Evolutionary conservation across 2,797 vertebrate genomes (phyloP).

Genomic region (Sebastolobus altivelis): DNA sequence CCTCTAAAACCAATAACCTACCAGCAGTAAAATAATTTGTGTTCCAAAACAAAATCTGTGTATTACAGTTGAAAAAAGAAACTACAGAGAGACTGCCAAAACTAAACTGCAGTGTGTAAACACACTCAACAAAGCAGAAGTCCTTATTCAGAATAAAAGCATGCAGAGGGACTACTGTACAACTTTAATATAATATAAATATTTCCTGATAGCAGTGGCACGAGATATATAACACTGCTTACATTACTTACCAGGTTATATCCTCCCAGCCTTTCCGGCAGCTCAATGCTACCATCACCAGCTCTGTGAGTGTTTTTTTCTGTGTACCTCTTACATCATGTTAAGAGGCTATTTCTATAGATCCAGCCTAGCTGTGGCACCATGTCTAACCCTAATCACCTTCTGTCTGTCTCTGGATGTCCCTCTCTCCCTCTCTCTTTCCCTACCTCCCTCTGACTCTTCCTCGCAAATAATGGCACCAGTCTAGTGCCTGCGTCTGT

Average conservation of each 20-base stretch:
- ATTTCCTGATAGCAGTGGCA: conserved; percentile 32
- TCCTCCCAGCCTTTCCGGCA: conserved; percentile 38
- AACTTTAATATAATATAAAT: conserved; percentile 18
- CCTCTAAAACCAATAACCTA: conserved; percentile 34
- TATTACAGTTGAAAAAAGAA: not conserved
- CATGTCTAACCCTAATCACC: conserved; percentile 80
- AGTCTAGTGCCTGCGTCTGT: conserved; percentile 54
- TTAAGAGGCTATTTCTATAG: conserved; percentile 81
- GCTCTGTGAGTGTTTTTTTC: conserved; percentile 29
- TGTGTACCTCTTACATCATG: conserved; percentile 68
- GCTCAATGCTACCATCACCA: conserved; percentile 35
- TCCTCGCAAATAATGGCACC: conserved; percentile 67
- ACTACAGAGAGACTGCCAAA: not conserved
- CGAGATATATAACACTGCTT: conserved; percentile 33
- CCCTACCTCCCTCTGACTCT: conserved; percentile 36
- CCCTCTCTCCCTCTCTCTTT: conserved; percentile 41
- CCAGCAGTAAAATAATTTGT: not conserved
- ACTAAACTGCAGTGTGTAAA: not conserved
- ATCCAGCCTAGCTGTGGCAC: conserved; percentile 74
- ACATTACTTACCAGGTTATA: conserved; percentile 33
- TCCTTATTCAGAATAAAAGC: conserved; percentile 34
- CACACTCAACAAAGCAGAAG: conserved; percentile 3
- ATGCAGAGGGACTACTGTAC: not conserved
- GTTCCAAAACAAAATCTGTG: not conserved
- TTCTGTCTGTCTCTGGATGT: conserved; percentile 74